Base-by-base conservation (phyloP, 2,797 vertebrate species). In the Gastrophryne carolinensis region DNA sequence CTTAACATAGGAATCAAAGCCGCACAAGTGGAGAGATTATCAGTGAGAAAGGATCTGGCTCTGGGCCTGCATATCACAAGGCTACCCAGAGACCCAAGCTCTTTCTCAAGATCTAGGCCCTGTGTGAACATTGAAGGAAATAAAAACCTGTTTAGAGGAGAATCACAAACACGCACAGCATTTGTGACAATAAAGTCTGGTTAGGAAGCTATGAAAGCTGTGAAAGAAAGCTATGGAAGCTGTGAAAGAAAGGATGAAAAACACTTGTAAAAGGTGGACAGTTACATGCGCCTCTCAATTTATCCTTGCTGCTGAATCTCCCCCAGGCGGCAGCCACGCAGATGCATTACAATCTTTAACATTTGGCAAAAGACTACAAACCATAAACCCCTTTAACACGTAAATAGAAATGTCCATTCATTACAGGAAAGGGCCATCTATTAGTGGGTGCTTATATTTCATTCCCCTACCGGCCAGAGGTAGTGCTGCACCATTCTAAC, bases 1-100 rank as follows among this genome's bases (percentile, higher is more conserved):
- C 32, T 75, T 6, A 58, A 82, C 21, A 69, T 73, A 0, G 19
- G 52, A 15, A 52, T 50, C 49, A 61, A 60, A 52, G 80, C 78
- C 65, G 1, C 81, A 70, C 49, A 27, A 77, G 49, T 32, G 58
- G 57, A 24, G 11, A 72, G 68, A 78, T 72, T 77, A 71, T 47
- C 67, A 6, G 29, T 11, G 13, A 27, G 62, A 64, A 32, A 27
- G 30, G 29, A 57, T 44, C 26, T 62, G 64, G 49, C 58, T 35
- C 58, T 67, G 13, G 35, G 70, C 50, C 58, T 53, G 35, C 35
- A 21, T 49, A 56, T 11, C 19, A 34, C 54, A 26, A 34, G 9
- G 23, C 19, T 54, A 37, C 32, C 39, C 26, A 53, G 34, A 62
- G 32, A 24, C 54, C n/a, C 65, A 41, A 41, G 50, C 58, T 30